Evolutionary conservation across 2,888 invertebrate genomes (phyloP), one percentile per base, ranked within the genome.

Genomic region (Sesia bembeciformis): DNA sequence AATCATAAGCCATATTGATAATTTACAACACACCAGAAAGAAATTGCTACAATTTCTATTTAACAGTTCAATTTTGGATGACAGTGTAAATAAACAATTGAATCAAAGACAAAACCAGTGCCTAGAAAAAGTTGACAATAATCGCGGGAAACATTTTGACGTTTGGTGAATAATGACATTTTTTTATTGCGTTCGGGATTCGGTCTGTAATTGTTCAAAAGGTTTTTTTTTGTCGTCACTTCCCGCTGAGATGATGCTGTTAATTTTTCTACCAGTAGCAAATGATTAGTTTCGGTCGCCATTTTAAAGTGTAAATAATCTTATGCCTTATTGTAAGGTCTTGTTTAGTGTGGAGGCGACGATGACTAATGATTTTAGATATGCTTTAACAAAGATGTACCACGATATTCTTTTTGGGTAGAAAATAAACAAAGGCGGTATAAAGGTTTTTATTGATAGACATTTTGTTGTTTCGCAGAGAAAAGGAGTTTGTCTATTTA

Each of bases 231-330:
- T 63, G 66, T 60, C 40, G 65, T 61, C 62, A 50, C 23, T 23
- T 57, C 85, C 86, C 76, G 83, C 81, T 74, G 86, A 23, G 75
- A 62, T 69, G 60, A 68, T 70, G 62, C 72, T 81, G 80, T 81
- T 76, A 74, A 70, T 75, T 64, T 64, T 59, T 76, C 75, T 76
- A 78, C 84, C 85, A 69, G 87, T 87, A 87, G 87, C 87, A 76
- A 78, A 85, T 86, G 67, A 87, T 88, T 87, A 76, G 85, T 76
- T 80, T 84, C 85, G 86, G 86, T 83, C 56, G 72, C 78, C 63
- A 77, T 84, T 81, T 62, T 65, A 70, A 71, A 72, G 76, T 81
- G 81, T 86, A 84, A 85, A 87, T 87, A 84, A 85, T 83, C 72
- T 81, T 72, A 68, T 73, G 23, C 23, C 56, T 56, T 58, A 61